Evolutionary conservation across 92 coral and sea anemone species (phyloP).

Genomic region (Phymanthus crucifer): DNA sequence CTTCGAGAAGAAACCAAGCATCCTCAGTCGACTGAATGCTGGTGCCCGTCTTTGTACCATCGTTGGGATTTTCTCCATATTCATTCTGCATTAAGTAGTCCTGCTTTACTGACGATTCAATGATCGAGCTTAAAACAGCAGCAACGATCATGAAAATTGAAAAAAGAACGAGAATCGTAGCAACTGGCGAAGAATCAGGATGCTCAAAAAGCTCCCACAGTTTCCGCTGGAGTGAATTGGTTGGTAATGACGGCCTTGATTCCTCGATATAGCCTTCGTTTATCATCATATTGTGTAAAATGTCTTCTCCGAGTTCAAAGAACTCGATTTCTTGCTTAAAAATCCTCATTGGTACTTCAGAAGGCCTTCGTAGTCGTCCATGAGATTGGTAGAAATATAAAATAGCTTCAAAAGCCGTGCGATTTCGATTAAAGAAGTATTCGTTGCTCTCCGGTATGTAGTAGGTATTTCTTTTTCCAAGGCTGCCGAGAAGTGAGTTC

Average conservation of each 20-base stretch:
- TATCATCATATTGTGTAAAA: conserved; percentile 66
- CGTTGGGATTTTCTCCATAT: conserved; percentile 1
- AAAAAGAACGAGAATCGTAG: conserved; percentile 69
- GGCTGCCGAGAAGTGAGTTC: conserved; percentile 81
- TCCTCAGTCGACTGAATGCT: background rate
- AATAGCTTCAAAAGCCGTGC: conserved; percentile 94
- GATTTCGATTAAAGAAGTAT: conserved; percentile 94
- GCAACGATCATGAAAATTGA: conserved; percentile 75
- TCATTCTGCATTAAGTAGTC: conserved; percentile 5
- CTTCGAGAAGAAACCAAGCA: conserved; percentile 75
- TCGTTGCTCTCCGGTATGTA: conserved; percentile 76
- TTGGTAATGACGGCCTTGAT: conserved; percentile 56
- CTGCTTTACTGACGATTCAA: conserved; percentile 58
- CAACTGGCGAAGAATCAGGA: conserved; percentile 84
- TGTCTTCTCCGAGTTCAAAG: conserved; percentile 89
- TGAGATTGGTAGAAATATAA: conserved; percentile 91
- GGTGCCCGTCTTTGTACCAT: background rate
- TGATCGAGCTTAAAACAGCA: conserved; percentile 69
- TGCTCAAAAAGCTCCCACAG: conserved; percentile 94
- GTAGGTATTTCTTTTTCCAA: conserved; percentile 75
- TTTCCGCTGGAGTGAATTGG: conserved; percentile 64
- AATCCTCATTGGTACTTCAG: conserved; percentile 84
- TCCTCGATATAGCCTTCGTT: conserved; percentile 86
- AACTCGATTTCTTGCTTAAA: conserved; percentile 94
- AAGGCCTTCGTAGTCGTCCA: conserved; percentile 86